Evolutionary conservation across 2,113 vertebrate species (phyloP).

Genomic region (Glaucidium brasilianum): DNA sequence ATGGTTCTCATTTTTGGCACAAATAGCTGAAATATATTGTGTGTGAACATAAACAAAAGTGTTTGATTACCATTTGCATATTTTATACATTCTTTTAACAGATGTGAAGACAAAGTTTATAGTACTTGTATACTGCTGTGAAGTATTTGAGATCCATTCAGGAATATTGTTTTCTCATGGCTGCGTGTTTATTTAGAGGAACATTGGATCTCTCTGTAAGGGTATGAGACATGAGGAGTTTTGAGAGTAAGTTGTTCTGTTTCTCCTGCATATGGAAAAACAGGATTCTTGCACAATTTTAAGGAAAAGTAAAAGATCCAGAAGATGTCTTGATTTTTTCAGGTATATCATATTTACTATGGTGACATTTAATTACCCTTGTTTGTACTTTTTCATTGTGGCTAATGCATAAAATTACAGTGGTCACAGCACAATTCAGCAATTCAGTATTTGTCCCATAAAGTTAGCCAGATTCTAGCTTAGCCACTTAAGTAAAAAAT

Average conservation of each 20-base stretch:
- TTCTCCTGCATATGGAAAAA: neutral
- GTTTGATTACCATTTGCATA: constrained; percentile 58
- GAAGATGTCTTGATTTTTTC: neutral
- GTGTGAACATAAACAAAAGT: constrained; percentile 44
- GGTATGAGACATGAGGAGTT: neutral
- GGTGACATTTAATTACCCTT: neutral
- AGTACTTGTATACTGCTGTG: neutral
- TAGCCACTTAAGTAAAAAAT: neutral
- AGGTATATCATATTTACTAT: neutral
- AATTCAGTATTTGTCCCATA: neutral
- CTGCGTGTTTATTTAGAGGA: neutral
- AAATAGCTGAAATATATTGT: constrained; percentile 14
- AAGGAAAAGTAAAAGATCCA: too few relatives aligned
- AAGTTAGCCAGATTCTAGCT: neutral
- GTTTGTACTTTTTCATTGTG: neutral
- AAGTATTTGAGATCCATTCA: neutral
- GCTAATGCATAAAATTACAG: neutral
- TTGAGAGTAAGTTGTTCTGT: neutral
- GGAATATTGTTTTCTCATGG: neutral
- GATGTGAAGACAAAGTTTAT: constrained; percentile 25
- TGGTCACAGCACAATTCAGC: neutral
- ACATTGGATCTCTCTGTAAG: neutral
- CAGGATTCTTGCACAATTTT: too few relatives aligned
- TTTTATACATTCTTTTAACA: constrained; percentile 13
- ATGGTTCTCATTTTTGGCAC: neutral